phyloP scores from a whole-genome alignment of 2,797 vertebrate species.

The Austrolebias charrua region DNA sequence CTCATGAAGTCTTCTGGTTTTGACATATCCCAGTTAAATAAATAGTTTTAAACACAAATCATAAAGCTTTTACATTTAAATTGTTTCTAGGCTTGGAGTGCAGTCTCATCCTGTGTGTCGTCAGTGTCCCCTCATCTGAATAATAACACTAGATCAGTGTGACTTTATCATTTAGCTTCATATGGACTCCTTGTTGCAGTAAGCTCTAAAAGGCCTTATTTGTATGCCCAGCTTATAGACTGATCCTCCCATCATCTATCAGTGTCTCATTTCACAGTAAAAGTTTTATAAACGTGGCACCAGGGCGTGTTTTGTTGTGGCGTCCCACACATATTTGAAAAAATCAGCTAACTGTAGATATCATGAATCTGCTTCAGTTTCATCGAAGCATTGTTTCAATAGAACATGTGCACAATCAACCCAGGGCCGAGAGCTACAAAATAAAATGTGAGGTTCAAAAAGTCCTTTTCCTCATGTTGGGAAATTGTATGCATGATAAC shows the following conservation, averaged over 20 bases:
- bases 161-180: constrained; percentile 17
- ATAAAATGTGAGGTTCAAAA: too few species aligned
- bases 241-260: background rate
- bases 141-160: constrained; percentile 6
- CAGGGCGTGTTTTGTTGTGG: too few species aligned
- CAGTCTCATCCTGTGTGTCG: constrained; percentile 19
- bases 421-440: too few species aligned
- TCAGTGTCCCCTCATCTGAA: constrained; percentile 21
- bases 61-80: constrained; percentile 24
- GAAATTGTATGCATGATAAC: too few species aligned
- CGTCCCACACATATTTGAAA: background rate
- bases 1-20: constrained; percentile 30
- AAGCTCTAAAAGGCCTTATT: background rate
- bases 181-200: constrained; percentile 1
- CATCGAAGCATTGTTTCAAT: background rate
- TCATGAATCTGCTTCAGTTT: constrained; percentile 1
- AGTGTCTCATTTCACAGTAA: background rate
- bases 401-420: too few species aligned
- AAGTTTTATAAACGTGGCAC: background rate
- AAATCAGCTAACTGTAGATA: background rate
- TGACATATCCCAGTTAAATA: constrained; percentile 54
- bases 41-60: constrained; percentile 48
- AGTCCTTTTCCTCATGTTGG: too few species aligned
- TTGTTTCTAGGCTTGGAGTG: constrained; percentile 30
- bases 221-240: background rate